Percentiles rank a stretch among this genome's conserved stretches.
phyloP scores from a whole-genome alignment of 2,797 vertebrate genomes.

The Coreius guichenoti region DNA sequence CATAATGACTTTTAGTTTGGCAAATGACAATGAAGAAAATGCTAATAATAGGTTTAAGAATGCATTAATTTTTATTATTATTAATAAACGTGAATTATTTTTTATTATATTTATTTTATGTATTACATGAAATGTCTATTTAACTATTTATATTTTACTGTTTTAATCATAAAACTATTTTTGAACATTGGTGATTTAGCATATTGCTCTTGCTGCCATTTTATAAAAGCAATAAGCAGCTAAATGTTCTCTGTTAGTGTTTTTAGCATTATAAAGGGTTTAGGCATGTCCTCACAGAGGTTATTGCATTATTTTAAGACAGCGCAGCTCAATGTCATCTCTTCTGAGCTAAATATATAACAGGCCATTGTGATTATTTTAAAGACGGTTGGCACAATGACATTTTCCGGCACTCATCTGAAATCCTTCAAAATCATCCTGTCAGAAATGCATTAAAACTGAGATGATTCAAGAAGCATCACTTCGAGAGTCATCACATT shows the following conservation, averaged over 20 bases:
- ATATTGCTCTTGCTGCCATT: background rate
- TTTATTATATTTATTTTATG: background rate
- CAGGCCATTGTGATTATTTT: conserved; percentile 32
- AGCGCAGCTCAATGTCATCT: background rate
- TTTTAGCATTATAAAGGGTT: background rate
- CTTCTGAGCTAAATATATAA: conserved; percentile 45
- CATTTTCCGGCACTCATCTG: conserved; percentile 26
- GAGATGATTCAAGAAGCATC: conserved; percentile 49
- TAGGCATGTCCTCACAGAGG: no score
- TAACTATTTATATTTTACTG: background rate
- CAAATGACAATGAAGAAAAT: background rate
- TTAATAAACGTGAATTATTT: background rate
- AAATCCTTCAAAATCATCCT: conserved; percentile 38
- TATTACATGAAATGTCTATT: background rate
- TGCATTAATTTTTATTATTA: background rate
- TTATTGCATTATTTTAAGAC: conserved; percentile 14
- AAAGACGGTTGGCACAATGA: conserved; percentile 11
- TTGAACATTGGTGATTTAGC: background rate
- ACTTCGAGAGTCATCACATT: no score
- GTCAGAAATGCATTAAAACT: conserved; percentile 35
- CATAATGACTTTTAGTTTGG: background rate
- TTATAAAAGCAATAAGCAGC: background rate
- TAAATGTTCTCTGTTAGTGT: background rate
- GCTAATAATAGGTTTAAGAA: background rate
- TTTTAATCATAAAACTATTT: background rate